These are phyloP conservation scores for Deroptyus accipitrinus DNA, from an alignment of 2,113 vertebrate species.

Conservation along the genomic window DNA sequence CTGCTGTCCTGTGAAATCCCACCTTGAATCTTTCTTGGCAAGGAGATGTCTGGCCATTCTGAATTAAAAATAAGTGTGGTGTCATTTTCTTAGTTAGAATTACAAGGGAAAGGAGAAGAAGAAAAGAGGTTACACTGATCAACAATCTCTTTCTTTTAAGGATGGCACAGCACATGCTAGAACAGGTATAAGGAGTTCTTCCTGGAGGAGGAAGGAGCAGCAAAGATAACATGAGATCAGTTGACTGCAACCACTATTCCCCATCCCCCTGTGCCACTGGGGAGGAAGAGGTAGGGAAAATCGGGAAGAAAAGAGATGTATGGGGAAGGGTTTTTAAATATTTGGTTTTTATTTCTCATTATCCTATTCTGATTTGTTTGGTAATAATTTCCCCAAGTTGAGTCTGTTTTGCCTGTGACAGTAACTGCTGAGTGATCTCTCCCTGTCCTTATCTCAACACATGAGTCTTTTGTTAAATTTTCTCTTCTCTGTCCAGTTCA, in stretches of 20 bases:
- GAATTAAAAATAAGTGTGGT: neutral
- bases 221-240: neutral
- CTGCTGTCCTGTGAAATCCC: neutral
- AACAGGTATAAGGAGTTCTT: neutral
- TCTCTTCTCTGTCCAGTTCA: neutral
- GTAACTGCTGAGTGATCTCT: neutral
- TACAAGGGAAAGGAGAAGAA: neutral
- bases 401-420: neutral
- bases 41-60: neutral
- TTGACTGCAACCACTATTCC: neutral
- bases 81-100: neutral
- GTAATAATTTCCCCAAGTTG: neutral
- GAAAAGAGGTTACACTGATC: neutral
- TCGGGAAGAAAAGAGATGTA: neutral
- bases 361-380: neutral
- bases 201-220: neutral
- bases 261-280: neutral
- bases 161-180: neutral
- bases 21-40: neutral
- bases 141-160: neutral
- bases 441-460: neutral
- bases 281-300: neutral
- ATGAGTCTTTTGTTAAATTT: neutral
- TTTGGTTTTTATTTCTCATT: neutral
- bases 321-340: neutral